Evolutionary conservation across 2,113 vertebrate species (phyloP), one percentile per base, ranked within the genome.

Genomic region (Mastomys coucha): DNA sequence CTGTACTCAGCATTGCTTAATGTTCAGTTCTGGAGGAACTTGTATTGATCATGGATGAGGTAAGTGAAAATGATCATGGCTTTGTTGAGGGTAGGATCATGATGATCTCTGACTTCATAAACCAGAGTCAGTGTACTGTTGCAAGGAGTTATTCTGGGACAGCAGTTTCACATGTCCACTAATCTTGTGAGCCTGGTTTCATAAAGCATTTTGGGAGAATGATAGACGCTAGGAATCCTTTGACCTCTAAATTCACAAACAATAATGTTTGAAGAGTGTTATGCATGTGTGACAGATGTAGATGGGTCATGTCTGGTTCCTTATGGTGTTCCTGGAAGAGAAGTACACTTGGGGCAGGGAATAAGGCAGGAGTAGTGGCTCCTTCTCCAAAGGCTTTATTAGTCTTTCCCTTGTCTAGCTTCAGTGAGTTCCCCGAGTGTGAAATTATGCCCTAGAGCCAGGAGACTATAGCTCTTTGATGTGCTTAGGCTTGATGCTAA

Each of bases 271-370:
- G 16, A 31, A 85, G 60, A 85, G 24, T 45, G 58, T 31, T 85
- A 8, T 65, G 16, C 17, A 20, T 67, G 9, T 49, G 26, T 67
- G 28, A 84, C 56, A 84, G 14, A 17, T 65, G 17, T 31, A 49
- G 2, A n/a, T 67, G 16, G 28, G 42, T 31, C 63, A 33, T 49
- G 10, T 86, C 28, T 49, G 28, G 2, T 8, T 33, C 36, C 39
- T 31, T 33, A 5, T 86, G 28, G 17, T 67, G 39, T 5, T 49
- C 84, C 22, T 5, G 60, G 60, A 10, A 49, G 26, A 67, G 31
- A 31, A 20, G 2, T 2, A 7, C 7, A 20, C 84, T 33, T 0
- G 0, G n/a, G 28, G 8, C 4, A 33, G 42, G 28, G 42, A 49
- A 49, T 14, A 69, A 31, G 28, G 67, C 31, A 69, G 67, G 67